Evolutionary conservation across 2,113 vertebrate genomes (phyloP), one percentile per base, ranked within the genome.

Genomic region (Naja naja): DNA sequence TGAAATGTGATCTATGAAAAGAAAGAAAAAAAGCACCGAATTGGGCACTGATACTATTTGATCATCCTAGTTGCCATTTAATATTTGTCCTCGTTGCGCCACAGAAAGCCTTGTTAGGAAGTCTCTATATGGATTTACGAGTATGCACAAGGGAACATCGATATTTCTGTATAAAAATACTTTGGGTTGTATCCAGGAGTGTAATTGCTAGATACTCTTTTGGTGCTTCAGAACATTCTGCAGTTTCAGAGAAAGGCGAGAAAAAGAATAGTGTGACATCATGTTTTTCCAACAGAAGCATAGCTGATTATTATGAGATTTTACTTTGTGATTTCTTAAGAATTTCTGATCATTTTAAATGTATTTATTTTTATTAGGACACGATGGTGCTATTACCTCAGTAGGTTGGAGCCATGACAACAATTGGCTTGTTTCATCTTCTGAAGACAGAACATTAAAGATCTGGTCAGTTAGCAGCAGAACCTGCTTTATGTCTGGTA

Each of bases 401-500:
- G 94, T 99, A 95, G 97, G 96, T 93, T 99, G 99, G 98, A 99
- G 98, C 96, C 98, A 98, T 49, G 95, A 97, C 93, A 97, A 96
- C 94, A 97, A 96, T 90, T 98, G 97, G 97, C 97, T 98, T 96
- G 93, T 99, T 94, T 98, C 98, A 85, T 93, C 97, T 0, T 98
- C 98, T 94, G 97, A 98, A 93, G 98, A 99, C 94, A 96, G 94
- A 95, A 98, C 97, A 4, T 64, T 99, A 64, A 95, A 97, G 92
- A 91, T 99, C 93, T 99, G 99, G 99, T 98, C 98, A 81, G 93
- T 93, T 18, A 95, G 92, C 89, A 96, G 90, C 96, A 43, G 97
- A 98, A 52, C 96, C 96, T 88, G 95, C 93, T 25, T 91, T 98
- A 92, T 95, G 97, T 93, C 95, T 99, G 98, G 99, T 99, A 98